Evolutionary conservation across 2,797 vertebrate genomes (phyloP), one percentile per base, ranked within the genome.

Genomic region (Pitangus sulphuratus): DNA sequence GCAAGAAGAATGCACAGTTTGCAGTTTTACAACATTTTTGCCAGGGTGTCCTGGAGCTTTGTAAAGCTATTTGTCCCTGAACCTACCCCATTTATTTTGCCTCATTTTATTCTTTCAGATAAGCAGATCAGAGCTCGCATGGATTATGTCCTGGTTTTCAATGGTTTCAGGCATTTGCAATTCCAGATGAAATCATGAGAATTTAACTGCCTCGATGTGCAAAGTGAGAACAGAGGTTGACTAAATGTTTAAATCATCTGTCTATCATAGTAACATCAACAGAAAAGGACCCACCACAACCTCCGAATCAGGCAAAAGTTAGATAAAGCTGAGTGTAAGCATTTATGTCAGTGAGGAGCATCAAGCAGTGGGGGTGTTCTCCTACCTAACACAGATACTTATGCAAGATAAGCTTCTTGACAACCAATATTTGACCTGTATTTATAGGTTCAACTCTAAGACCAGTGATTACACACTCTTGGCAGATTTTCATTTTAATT

Each of bases 401-500:
- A 35, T 11, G 25, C 26, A 65, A 85, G 60, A 76, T 70, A 74
- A 76, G 26, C 33, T 79, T 65, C 51, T 74, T 68, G 51, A 70
- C 24, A 71, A 92, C 91, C 92, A 87, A 71, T 94, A 92, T 80
- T 84, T 90, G 64, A 90, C 86, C 68, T 70, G 37, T 64, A 77
- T 90, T 68, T 85, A 56, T 68, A 87, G 56, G 79, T 85, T 79
- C 87, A 15, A 84, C 50, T 81, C 72, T 35, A 50, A 95, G 57
- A 68, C 35, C 51, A 87, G 64, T 53, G 84, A 93, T 82, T 85
- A 91, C 39, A 72, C 6, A 8, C 31, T 62, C 48, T 91, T 93
- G 72, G 84, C 87, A 94, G 35, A 57, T 82, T 94, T 96, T 94
- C 39, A 90, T 94, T 95, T 94, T 92, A 94, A 97, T 96, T 95